Evolutionary conservation across 2,113 vertebrate genomes (phyloP).

Genomic region (Sinosuthora webbiana): DNA sequence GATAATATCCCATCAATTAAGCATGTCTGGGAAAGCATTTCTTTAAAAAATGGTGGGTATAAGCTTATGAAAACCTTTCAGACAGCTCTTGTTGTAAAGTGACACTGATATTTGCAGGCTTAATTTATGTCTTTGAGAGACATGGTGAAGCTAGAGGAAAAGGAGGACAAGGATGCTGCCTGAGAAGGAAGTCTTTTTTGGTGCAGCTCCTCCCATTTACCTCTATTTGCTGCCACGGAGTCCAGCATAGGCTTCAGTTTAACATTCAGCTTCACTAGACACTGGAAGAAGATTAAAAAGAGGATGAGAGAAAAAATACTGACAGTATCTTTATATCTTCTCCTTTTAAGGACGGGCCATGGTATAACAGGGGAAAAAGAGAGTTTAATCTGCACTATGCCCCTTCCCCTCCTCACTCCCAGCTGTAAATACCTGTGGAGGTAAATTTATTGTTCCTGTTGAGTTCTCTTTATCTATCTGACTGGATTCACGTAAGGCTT

Average conservation of each 20-base stretch:
- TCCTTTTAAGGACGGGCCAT: not conserved
- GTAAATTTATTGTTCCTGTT: not conserved
- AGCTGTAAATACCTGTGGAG: not conserved
- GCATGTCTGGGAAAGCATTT: constrained; percentile 20
- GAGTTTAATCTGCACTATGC: not conserved
- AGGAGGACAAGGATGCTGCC: not conserved
- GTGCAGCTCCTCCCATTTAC: constrained; percentile 93
- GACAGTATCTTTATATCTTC: not conserved
- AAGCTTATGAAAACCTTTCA: constrained; percentile 19
- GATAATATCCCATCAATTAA: not conserved
- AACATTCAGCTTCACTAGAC: constrained; percentile 89
- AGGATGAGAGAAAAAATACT: not conserved
- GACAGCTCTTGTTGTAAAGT: not conserved
- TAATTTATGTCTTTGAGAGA: constrained; percentile 65
- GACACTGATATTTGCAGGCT: not conserved
- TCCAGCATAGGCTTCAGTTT: constrained; percentile 97
- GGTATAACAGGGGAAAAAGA: not conserved
- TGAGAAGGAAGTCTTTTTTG: constrained; percentile 78
- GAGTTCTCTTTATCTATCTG: not conserved
- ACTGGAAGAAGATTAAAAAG: constrained; percentile 69
- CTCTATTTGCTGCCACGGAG: constrained; percentile 85
- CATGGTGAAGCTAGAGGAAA: constrained; percentile 34
- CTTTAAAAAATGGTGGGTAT: constrained; percentile 24
- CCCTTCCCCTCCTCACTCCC: not conserved
- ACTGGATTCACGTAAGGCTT: accelerated